Conservation (phyloP, 2,888 invertebrate genomes). For the Diadromus collaris region DNA sequence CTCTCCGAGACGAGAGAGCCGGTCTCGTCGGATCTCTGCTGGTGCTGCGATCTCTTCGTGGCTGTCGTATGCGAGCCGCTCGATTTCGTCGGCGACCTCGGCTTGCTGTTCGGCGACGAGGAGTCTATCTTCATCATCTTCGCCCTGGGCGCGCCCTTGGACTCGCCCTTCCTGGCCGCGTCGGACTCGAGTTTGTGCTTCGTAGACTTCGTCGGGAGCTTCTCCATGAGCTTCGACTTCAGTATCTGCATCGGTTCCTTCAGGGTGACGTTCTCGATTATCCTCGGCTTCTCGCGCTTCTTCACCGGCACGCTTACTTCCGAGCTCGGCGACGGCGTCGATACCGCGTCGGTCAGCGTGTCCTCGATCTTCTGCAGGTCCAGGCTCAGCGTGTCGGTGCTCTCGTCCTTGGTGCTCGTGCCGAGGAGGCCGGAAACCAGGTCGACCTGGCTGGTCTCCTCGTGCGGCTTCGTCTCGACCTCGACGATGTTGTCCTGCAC, state of each 20-base stretch:
- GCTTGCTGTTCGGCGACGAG: slow-evolving; percentile 65
- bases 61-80: slow-evolving; percentile 63
- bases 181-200: slow-evolving; percentile 76
- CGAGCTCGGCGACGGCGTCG: slow-evolving; percentile 67
- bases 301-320: slow-evolving; percentile 74
- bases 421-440: slow-evolving; percentile 45
- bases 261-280: slow-evolving; percentile 77
- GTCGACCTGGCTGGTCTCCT: slow-evolving; percentile 48
- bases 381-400: slow-evolving; percentile 60
- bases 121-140: slow-evolving; percentile 75
- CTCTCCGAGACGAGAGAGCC: slow-evolving; percentile 59
- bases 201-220: slow-evolving; percentile 68
- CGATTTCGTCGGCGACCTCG: slow-evolving; percentile 63
- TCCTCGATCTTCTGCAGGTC: slow-evolving; percentile 70
- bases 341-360: slow-evolving; percentile 61
- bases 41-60: slow-evolving; percentile 71
- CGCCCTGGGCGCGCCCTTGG: slow-evolving; percentile 65
- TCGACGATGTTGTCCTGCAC: slow-evolving; percentile 66
- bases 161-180: slow-evolving; percentile 59
- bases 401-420: slow-evolving; percentile 50
- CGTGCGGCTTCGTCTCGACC: slow-evolving; percentile 60
- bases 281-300: slow-evolving; percentile 78
- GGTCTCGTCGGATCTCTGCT: slow-evolving; percentile 72
- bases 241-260: slow-evolving; percentile 77
- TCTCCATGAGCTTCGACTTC: slow-evolving; percentile 75